Conservation (phyloP, 1,140 invertebrate species). For the Goniozus legneri region DNA sequence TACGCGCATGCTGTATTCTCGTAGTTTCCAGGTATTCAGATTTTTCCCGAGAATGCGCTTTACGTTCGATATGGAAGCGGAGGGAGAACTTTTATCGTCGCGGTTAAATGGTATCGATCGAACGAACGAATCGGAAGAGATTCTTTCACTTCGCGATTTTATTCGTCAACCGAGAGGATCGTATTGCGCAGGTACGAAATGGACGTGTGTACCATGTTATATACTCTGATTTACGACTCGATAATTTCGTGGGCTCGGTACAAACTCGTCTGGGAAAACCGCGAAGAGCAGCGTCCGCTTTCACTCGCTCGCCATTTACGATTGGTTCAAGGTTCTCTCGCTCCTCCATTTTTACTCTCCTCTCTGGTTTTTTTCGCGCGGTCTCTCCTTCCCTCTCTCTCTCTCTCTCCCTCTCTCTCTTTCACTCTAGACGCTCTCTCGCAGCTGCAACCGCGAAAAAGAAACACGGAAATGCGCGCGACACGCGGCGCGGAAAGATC, state of each 20-base stretch:
- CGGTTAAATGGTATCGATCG: too few relatives aligned
- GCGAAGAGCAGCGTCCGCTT: constrained; percentile 30
- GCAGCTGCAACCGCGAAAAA: constrained; percentile 29
- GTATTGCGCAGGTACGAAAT: too few relatives aligned
- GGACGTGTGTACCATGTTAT: too few relatives aligned
- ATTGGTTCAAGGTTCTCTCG: constrained; percentile 32
- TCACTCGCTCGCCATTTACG: constrained; percentile 35
- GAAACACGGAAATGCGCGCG: constrained; percentile 33
- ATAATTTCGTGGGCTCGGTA: constrained; percentile 32
- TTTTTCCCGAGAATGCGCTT: too few relatives aligned
- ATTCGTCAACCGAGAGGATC: too few relatives aligned
- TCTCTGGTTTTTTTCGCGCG: not conserved
- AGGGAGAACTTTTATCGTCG: too few relatives aligned
- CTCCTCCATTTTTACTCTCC: constrained; percentile 8
- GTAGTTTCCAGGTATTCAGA: too few relatives aligned
- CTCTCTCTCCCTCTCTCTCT: constrained; percentile 7
- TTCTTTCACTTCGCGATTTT: too few relatives aligned
- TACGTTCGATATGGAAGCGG: too few relatives aligned
- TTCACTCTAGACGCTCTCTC: not conserved
- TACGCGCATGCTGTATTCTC: too few relatives aligned
- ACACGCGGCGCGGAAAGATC: constrained; percentile 5
- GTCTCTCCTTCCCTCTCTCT: constrained; percentile 8
- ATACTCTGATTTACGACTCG: constrained; percentile 30
- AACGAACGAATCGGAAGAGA: too few relatives aligned
- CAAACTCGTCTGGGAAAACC: constrained; percentile 38